Evolutionary conservation across 1,140 invertebrate genomes (phyloP), one percentile per base, ranked within the genome.

Genomic region (Rhyzopertha dominica): DNA sequence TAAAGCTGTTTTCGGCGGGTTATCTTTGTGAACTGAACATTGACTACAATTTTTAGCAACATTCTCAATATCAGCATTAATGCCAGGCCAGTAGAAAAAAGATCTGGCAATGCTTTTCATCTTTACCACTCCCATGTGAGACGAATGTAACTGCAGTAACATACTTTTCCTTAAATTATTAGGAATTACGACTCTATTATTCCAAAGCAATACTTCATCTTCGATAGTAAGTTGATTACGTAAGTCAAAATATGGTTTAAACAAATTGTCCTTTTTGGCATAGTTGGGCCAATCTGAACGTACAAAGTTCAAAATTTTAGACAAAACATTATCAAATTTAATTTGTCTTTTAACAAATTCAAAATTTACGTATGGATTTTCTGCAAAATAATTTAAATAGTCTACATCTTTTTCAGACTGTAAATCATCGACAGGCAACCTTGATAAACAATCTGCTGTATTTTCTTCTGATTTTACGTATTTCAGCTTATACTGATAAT

Each of bases 71-170:
- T 46, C 43, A 22, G 37, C 18, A 46, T 46, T 32, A 13, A 46
- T 39, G 9, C 24, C 31, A 5, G 34, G 34, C 43, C 43, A 46
- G 20, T 10, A 39, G 23, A 46, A 28, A 31, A 39, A 38, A 19
- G 24, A 28, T 26, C 43, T 28, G 18, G 43, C 43, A 19, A 46
- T 38, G 16, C 18, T 29, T 46, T 46, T 46, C 34, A 38, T 38
- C 39, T 46, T 46, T 5, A 31, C 24, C 12, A 46, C 32, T 18
- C 35, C 43, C 5, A 46, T 24, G 39, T 46, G 43, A 9, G 43
- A 20, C n/a, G 19, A 9, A 23, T 46, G 43, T 17, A 46, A 19
- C 13, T 30, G 35, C 12, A 19, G 17, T 18, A 46, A 17, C 9
- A 46, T 16, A 7, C 16, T 10, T 20, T 22, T 31, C 32, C 36